Evolutionary conservation across 2,888 invertebrate genomes (phyloP), one percentile per base, ranked within the genome.

Genomic region (Rutpela maculata): DNA sequence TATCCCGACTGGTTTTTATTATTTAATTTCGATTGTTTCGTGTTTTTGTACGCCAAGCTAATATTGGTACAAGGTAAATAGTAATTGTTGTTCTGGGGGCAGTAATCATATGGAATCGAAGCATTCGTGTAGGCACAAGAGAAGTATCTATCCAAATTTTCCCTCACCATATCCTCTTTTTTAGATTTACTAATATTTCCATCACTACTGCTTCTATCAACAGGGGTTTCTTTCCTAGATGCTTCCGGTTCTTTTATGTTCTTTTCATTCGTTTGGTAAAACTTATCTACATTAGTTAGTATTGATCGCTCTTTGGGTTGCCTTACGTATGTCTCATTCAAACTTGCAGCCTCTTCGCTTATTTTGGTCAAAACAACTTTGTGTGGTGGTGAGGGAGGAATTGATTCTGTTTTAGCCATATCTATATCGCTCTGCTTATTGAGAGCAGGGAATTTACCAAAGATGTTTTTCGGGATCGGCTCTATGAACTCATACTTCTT

Each of bases 61-160:
- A 80, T 77, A 19, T 78, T 76, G 35, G 78, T 75, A 31, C 80
- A 80, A 35, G 80, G 80, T 22, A 80, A 17, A 12, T 75, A 80
- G 57, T 75, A 80, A 31, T 80, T 78, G 11, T 76, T 75, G 15
- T 77, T 80, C 31, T 74, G 73, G 0, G 76, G 35, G 11, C 76
- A 56, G 26, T 77, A 78, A 55, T 80, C 80, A 50, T 78, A 80
- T 0, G 78, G 80, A 19, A 78, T 68, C 0, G 69, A 57, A 15
- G 80, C 76, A 1, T 66, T 63, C 0, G 76, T 57, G 43, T 78
- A 76, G 0, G 73, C 77, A 18, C 70, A 66, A 35, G 75, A 76
- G 50, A 80, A 80, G 55, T 78, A 80, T 15, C 76, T 78, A 10
- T 74, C 60, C 35, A 80, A 35, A 15, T 80, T 80, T 19, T 75